Evolutionary conservation across 1,140 invertebrate species (phyloP).

Genomic region (Mamestra configurata): DNA sequence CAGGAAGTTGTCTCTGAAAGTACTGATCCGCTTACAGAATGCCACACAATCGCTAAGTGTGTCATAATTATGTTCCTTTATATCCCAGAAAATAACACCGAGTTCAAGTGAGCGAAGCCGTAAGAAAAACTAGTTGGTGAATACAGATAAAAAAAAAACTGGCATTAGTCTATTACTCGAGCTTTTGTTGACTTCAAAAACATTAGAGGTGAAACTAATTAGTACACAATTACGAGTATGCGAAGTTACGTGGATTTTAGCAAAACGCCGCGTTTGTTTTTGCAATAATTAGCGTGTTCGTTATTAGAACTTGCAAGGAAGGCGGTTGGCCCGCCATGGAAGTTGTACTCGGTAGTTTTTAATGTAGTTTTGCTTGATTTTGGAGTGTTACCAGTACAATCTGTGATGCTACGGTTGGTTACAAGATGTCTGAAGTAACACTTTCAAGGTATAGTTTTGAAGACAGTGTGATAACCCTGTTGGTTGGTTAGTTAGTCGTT

Average conservation of each 20-base stretch:
- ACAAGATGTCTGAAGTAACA: too few relatives aligned
- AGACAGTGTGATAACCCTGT: too few relatives aligned
- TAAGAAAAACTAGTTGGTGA: too few relatives aligned
- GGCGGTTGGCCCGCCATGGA: neutral
- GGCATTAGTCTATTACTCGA: neutral
- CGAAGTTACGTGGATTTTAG: constrained; percentile 37
- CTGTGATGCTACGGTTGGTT: neutral
- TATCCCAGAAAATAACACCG: too few relatives aligned
- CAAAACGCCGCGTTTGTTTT: constrained; percentile 1
- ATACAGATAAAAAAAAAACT: neutral
- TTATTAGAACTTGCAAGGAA: neutral
- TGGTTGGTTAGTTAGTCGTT: too few relatives aligned
- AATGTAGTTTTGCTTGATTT: neutral
- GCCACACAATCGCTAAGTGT: too few relatives aligned
- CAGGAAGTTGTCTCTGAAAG: too few relatives aligned
- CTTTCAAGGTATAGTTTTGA: too few relatives aligned
- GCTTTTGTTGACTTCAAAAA: neutral
- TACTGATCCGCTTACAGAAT: too few relatives aligned
- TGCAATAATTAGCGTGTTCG: constrained; percentile 24
- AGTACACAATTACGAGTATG: constrained; percentile 9
- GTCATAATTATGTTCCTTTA: too few relatives aligned
- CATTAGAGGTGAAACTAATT: constrained; percentile 33
- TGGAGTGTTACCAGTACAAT: neutral
- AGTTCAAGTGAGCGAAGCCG: too few relatives aligned
- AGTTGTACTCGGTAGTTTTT: neutral